Percentiles rank a stretch among this genome's conserved stretches.
Conservation (phyloP, 2,888 invertebrate genomes). For the Dicranocentrus wangi region DNA sequence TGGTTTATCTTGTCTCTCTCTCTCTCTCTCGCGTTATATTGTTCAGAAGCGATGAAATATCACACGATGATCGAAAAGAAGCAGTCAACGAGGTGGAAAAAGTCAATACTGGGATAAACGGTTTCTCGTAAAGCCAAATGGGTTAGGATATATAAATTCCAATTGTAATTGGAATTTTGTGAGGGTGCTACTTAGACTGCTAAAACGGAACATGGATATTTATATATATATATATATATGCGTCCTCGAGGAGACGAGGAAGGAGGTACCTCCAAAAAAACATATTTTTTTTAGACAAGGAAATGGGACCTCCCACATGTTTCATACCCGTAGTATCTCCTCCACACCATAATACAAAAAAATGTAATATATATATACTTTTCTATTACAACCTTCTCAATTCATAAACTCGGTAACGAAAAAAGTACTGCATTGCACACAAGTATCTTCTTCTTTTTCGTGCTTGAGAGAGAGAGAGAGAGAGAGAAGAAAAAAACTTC, state of each 20-base stretch:
- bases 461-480: background rate
- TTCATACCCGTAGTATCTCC: constrained; percentile 9
- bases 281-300: background rate
- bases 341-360: background rate
- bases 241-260: too few species aligned
- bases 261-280: constrained; percentile 27
- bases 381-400: constrained; percentile 5
- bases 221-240: too few species aligned
- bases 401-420: constrained; percentile 14
- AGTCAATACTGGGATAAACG: constrained; percentile 74
- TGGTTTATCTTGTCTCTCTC: constrained; percentile 29
- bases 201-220: constrained; percentile 5
- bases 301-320: too few species aligned
- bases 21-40: constrained; percentile 32
- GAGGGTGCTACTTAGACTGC: constrained; percentile 47
- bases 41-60: constrained; percentile 65
- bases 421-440: constrained; percentile 4
- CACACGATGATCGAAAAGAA: constrained; percentile 65
- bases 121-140: constrained; percentile 73
- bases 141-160: constrained; percentile 73
- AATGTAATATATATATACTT: background rate
- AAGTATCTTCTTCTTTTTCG: background rate
- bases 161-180: constrained; percentile 73
- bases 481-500: background rate
- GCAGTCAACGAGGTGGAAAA: constrained; percentile 73